Evolutionary conservation across 2,888 invertebrate species (phyloP).

Genomic region (Tetheella fluctuosa): DNA sequence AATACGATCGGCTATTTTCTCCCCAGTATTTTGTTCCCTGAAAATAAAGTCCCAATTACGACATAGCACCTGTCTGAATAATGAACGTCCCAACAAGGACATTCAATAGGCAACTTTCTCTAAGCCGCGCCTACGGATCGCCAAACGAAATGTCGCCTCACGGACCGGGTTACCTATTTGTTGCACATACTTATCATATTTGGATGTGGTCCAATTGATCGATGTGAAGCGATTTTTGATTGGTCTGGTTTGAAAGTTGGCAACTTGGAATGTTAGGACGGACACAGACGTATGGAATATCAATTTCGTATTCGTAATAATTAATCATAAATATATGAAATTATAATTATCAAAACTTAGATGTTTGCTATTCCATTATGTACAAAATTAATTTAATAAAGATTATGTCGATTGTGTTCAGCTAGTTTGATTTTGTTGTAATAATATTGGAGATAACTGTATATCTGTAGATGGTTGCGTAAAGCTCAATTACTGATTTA

Average conservation of each 20-base stretch:
- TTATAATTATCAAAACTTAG: neutral
- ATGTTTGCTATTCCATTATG: too few species aligned
- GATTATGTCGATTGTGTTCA: too few species aligned
- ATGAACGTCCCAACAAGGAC: conserved; percentile 59
- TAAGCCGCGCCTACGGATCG: conserved; percentile 52
- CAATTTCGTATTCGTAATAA: neutral
- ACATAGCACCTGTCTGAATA: conserved; percentile 24
- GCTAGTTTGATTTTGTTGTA: too few species aligned
- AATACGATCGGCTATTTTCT: neutral
- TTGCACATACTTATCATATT: conserved; percentile 51
- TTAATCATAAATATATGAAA: neutral
- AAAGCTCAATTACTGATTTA: too few species aligned
- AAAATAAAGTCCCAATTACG: neutral
- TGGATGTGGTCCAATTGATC: conserved; percentile 45
- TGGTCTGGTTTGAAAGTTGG: conserved; percentile 13
- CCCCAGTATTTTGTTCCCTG: neutral
- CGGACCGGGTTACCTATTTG: conserved; percentile 73
- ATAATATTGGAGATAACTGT: too few species aligned
- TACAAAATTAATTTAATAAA: too few species aligned
- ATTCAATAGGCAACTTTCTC: conserved; percentile 66
- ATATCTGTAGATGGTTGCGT: too few species aligned
- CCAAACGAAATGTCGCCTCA: conserved; percentile 56
- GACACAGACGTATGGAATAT: neutral
- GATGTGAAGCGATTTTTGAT: conserved; percentile 39
- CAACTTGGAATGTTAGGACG: conserved; percentile 1